A percentile compares a stretch with the other conserved stretches of the same genome.
phyloP scores from a whole-genome alignment of 2,113 vertebrate genomes.

The Orycteropus afer region DNA sequence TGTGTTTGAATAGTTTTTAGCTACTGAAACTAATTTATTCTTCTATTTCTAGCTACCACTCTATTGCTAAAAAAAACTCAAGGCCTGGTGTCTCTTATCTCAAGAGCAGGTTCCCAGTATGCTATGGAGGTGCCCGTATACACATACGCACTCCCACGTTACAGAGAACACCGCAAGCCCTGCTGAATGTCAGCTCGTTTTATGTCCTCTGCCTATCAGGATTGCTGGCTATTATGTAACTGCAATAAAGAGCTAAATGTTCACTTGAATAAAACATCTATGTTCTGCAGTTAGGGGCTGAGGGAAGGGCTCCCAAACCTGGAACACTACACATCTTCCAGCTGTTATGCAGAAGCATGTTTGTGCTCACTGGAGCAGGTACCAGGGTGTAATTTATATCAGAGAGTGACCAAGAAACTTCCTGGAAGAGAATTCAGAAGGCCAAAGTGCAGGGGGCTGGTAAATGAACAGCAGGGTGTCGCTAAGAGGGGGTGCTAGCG shows the following conservation, averaged over 20 bases:
- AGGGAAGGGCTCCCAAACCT: neutral
- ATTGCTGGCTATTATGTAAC: neutral
- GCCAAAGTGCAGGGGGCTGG: neutral
- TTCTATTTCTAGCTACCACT: constrained; percentile 38
- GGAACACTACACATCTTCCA: neutral
- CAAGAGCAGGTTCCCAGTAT: neutral
- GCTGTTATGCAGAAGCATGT: neutral
- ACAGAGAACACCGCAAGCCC: neutral
- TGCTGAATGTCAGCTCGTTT: neutral
- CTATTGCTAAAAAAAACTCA: constrained; percentile 1
- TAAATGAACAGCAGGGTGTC: neutral
- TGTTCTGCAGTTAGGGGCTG: neutral
- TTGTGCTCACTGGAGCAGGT: neutral
- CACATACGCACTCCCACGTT: rapidly evolving
- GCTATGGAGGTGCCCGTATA: neutral
- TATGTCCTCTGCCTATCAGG: neutral
- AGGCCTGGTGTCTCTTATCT: neutral
- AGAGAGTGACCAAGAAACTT: neutral
- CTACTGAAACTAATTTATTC: neutral
- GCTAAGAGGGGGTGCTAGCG: no score
- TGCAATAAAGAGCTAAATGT: neutral
- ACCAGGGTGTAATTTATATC: no score
- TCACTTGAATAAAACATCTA: neutral
- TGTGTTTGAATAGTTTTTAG: neutral
- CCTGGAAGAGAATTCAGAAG: neutral